phyloP scores from a whole-genome alignment of 2,113 vertebrate genomes.

The Xiphorhynchus elegans region DNA sequence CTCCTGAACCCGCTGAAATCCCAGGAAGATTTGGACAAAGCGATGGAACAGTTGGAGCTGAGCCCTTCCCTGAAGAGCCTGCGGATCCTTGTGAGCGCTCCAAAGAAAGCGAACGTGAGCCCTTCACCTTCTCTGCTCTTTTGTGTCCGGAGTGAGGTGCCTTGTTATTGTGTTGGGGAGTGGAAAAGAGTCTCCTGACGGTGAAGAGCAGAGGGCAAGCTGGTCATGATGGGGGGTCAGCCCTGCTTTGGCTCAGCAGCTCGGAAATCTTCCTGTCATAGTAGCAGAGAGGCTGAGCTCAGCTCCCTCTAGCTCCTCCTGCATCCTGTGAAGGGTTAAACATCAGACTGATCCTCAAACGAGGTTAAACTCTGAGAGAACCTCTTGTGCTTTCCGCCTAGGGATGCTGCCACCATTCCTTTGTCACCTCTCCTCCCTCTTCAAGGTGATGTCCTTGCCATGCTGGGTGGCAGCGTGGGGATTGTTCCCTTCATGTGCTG shows the following conservation, averaged over 20 bases:
- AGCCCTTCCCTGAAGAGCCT: slow-evolving; percentile 82
- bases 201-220: background rate
- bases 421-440: background rate
- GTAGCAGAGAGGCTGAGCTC: background rate
- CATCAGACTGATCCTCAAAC: background rate
- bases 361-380: background rate
- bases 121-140: slow-evolving; percentile 19
- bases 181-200: background rate
- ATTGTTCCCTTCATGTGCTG: background rate
- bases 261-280: background rate
- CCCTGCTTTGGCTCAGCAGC: background rate
- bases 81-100: slow-evolving; percentile 85
- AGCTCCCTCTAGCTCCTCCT: background rate
- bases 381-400: background rate
- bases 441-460: background rate
- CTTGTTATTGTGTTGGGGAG: background rate
- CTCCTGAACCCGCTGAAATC: slow-evolving; percentile 85
- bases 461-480: background rate
- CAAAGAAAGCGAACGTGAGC: slow-evolving; percentile 87
- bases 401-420: background rate
- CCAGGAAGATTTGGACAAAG: slow-evolving; percentile 90
- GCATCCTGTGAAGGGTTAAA: background rate
- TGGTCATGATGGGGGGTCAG: background rate
- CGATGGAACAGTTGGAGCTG: slow-evolving; percentile 78
- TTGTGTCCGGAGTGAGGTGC: background rate